phyloP scores from a whole-genome alignment of 2,113 vertebrate species.

The Megaleporinus macrocephalus region DNA sequence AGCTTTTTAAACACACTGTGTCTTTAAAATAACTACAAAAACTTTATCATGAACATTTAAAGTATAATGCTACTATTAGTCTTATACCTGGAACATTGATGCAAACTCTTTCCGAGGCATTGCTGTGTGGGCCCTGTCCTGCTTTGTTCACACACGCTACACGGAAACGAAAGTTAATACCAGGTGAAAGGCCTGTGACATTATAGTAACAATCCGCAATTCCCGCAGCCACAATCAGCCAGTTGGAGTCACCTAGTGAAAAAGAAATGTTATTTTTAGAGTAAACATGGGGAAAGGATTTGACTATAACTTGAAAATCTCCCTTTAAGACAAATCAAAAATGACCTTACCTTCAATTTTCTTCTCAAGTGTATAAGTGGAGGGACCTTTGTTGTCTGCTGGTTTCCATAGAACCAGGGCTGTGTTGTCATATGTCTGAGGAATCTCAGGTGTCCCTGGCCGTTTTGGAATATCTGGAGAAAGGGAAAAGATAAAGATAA shows the following conservation, averaged over 20 bases:
- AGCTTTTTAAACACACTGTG: not conserved
- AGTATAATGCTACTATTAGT: not conserved
- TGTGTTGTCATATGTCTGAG: conserved; percentile 92
- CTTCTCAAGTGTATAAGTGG: conserved; percentile 88
- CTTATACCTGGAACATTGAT: conserved; percentile 77
- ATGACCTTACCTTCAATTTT: conserved; percentile 82
- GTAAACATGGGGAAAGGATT: too few species aligned
- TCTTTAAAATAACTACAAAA: not conserved
- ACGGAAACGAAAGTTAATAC: conserved; percentile 79
- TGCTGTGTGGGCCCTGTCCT: conserved; percentile 90
- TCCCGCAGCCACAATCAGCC: conserved; percentile 82
- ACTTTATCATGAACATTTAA: not conserved
- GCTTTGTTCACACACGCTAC: conserved; percentile 92
- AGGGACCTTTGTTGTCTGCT: conserved; percentile 84
- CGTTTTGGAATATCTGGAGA: conserved; percentile 84
- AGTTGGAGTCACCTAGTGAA: conserved; percentile 81
- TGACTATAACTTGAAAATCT: not conserved
- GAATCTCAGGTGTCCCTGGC: conserved; percentile 89
- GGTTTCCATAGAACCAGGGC: conserved; percentile 95
- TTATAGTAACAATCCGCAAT: conserved; percentile 93
- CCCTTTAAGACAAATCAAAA: not conserved
- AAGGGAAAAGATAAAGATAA: not conserved
- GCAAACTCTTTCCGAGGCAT: conserved; percentile 79
- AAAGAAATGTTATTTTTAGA: not conserved
- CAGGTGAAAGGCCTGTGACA: conserved; percentile 81